Percentiles rank a stretch among this genome's conserved stretches.
These are phyloP conservation scores for Albula glossodonta DNA, from an alignment of 2,113 vertebrate species.

Conservation along the genomic window DNA sequence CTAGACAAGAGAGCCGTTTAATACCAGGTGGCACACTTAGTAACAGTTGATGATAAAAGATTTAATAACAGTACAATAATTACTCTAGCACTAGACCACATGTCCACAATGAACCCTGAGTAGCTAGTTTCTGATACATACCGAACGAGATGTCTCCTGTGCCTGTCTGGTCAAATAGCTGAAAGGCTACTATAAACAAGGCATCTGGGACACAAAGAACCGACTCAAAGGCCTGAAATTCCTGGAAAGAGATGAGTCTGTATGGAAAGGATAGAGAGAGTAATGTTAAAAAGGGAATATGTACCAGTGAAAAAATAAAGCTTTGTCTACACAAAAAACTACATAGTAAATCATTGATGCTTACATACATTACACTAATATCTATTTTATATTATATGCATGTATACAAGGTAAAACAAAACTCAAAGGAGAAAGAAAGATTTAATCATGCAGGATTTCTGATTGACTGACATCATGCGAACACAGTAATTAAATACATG, in stretches of 20 bases:
- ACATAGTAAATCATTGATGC: neutral
- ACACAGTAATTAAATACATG: constrained; percentile 2
- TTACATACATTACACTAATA: no score
- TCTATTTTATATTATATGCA: no score
- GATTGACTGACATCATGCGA: constrained; percentile 21
- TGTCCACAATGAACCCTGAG: no score
- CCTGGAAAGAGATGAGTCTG: constrained; percentile 97
- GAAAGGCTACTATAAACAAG: constrained; percentile 96
- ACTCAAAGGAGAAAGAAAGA: neutral
- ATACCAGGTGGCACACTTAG: no score
- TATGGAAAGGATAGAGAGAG: constrained; percentile 50
- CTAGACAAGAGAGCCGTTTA: no score
- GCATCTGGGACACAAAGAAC: constrained; percentile 94
- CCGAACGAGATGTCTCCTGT: constrained; percentile 92
- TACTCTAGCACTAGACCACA: no score
- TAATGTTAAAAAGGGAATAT: constrained; percentile 24
- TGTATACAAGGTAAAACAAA: neutral
- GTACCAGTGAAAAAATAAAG: no score
- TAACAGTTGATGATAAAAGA: no score
- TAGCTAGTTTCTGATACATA: constrained; percentile 64
- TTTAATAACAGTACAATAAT: no score
- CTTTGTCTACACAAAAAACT: neutral
- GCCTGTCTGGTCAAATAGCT: constrained; percentile 94
- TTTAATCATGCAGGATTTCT: constrained; percentile 26
- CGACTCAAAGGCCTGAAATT: constrained; percentile 96